Evolutionary conservation across 2,113 vertebrate genomes (phyloP).

Genomic region (Tympanuchus pallidicinctus): DNA sequence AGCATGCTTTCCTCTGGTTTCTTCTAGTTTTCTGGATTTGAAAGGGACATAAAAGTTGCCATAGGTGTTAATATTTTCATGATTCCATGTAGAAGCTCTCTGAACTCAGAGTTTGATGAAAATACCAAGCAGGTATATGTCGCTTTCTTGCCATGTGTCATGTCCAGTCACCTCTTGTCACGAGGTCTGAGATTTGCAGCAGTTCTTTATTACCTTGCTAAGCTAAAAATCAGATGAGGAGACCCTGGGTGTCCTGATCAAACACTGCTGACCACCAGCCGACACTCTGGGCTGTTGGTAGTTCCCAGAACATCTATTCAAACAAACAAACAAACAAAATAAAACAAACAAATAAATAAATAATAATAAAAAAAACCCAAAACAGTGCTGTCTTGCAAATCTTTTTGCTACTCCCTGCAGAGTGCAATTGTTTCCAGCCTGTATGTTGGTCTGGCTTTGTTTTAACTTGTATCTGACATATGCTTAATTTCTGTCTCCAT

Average conservation of each 20-base stretch:
- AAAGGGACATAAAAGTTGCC: neutral
- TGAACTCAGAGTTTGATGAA: accelerated
- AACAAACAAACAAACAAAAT: too few species aligned
- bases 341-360: too few species aligned
- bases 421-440: neutral
- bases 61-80: neutral
- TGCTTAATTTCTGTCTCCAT: neutral
- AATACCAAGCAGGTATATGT: accelerated
- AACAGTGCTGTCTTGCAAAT: neutral
- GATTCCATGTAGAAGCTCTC: accelerated
- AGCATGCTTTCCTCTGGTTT: neutral
- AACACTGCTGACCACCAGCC: neutral
- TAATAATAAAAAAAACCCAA: neutral
- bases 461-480: neutral
- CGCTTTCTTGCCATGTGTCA: accelerated
- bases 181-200: neutral
- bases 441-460: neutral
- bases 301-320: neutral
- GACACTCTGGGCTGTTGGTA: neutral
- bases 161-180: neutral
- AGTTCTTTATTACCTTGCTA: neutral
- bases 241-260: neutral
- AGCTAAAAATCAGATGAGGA: neutral
- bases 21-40: neutral
- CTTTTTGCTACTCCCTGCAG: neutral